Evolutionary conservation across 2,888 invertebrate species (phyloP), one percentile per base, ranked within the genome.

Genomic region (Phoronis australis): DNA sequence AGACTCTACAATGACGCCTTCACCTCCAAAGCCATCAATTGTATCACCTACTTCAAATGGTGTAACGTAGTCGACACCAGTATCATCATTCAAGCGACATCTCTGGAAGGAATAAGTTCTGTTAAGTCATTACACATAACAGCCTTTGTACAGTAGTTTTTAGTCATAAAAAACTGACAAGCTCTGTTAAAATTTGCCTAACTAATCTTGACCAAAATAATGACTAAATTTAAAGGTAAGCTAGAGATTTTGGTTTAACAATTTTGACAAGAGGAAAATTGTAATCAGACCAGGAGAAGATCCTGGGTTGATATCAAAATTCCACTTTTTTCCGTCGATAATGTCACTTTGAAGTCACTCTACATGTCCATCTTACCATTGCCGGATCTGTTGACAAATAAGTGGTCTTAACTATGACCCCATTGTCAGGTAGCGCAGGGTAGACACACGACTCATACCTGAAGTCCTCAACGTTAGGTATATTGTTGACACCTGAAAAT

Each of bases 61-160:
- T 9, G 56, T 54, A 48, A 76, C 54, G 59, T 78, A 77, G n/a
- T 72, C 66, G 6, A 70, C 76, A 3, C 78, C 77, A n/a, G 73
- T 65, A 37, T 65, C 64, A 37, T 69, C 68, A 58, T 77, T 77
- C 72, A 78, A 71, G 3, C 71, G 61, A 55, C 76, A 77, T 50
- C 77, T 57, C 76, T 76, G 50, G 12, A 53, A 61, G 37, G 23
- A 25, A 37, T n/a, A 48, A n/a, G n/a, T n/a, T n/a, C n/a, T n/a
- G n/a, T n/a, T n/a, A n/a, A n/a, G n/a, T n/a, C n/a, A n/a, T n/a
- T n/a, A n/a, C n/a, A n/a, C n/a, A n/a, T n/a, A n/a, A n/a, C n/a
- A n/a, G n/a, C n/a, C n/a, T n/a, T n/a, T n/a, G n/a, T n/a, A n/a
- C n/a, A n/a, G n/a, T n/a, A n/a, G n/a, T n/a, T n/a, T n/a, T n/a